Evolutionary conservation across 2,888 invertebrate species (phyloP).

Genomic region (Aethes cnicana): DNA sequence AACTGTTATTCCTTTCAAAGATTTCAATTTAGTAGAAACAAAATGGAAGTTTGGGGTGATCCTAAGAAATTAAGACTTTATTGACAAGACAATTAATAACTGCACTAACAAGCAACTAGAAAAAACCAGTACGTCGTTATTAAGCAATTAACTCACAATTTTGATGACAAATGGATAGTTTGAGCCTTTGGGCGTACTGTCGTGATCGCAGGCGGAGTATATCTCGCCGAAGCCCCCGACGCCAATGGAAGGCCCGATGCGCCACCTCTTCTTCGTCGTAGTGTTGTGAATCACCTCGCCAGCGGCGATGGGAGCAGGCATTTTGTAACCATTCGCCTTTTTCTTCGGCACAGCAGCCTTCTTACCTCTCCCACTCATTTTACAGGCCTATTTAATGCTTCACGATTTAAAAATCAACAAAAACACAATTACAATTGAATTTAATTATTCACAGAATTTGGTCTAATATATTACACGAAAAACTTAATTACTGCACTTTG

Average conservation of each 20-base stretch:
- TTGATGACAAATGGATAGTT: conserved; percentile 88
- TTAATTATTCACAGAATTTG: conserved; percentile 17
- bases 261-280: conserved; percentile 90
- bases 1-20: no score
- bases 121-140: no score
- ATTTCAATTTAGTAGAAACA: not conserved
- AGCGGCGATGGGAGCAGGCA: conserved; percentile 87
- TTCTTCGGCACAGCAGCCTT: conserved; percentile 67
- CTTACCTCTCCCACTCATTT: conserved; percentile 63
- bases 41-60: not conserved
- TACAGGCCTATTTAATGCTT: conserved; percentile 22
- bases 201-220: conserved; percentile 88
- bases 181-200: conserved; percentile 74
- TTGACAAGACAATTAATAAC: no score
- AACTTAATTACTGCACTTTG: no score
- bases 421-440: not conserved
- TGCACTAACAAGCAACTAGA: no score
- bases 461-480: conserved; percentile 14
- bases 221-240: conserved; percentile 97
- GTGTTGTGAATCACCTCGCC: conserved; percentile 90
- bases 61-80: no score
- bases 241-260: conserved; percentile 93
- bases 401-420: not conserved
- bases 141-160: conserved; percentile 84
- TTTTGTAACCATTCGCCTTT: conserved; percentile 74